Percentiles rank a stretch among this genome's conserved stretches.
Conservation (phyloP, 2,797 vertebrate genomes). For the Pangasius krempfi region DNA sequence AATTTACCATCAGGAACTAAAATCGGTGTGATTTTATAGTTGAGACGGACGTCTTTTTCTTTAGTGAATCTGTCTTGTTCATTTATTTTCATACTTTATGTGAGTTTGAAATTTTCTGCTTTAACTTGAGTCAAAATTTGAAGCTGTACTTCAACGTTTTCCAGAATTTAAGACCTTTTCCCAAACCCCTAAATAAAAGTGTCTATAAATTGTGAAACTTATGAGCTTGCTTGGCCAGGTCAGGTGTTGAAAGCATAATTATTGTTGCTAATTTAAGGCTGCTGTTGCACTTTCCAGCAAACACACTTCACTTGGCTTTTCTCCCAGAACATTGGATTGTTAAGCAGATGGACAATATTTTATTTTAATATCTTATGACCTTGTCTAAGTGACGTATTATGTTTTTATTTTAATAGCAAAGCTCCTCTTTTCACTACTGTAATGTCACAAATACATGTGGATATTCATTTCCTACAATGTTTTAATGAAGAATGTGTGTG, state of each 20-base stretch:
- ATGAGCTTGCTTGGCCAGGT: not conserved
- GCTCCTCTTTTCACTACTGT: not conserved
- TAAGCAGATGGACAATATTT: not conserved
- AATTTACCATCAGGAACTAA: not conserved
- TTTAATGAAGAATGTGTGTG: not conserved
- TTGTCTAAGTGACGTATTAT: not conserved
- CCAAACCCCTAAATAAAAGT: not conserved
- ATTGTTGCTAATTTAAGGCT: not conserved
- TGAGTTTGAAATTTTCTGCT: not conserved
- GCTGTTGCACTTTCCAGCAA: not conserved
- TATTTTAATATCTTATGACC: not conserved
- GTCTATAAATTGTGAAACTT: not conserved
- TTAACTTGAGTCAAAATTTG: not conserved
- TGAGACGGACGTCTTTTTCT: too few species aligned
- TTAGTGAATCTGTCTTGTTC: too few species aligned
- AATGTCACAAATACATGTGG: not conserved
- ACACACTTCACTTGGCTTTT: not conserved
- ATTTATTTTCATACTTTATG: too few species aligned
- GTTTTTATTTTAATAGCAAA: not conserved
- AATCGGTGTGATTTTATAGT: not conserved
- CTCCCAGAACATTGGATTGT: not conserved
- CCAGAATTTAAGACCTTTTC: not conserved
- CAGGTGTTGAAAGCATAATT: not conserved
- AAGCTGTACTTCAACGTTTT: not conserved
- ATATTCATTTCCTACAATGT: not conserved